Evolutionary conservation across 2,797 vertebrate species (phyloP), one percentile per base, ranked within the genome.

Genomic region (Coccyzus lansbergi): DNA sequence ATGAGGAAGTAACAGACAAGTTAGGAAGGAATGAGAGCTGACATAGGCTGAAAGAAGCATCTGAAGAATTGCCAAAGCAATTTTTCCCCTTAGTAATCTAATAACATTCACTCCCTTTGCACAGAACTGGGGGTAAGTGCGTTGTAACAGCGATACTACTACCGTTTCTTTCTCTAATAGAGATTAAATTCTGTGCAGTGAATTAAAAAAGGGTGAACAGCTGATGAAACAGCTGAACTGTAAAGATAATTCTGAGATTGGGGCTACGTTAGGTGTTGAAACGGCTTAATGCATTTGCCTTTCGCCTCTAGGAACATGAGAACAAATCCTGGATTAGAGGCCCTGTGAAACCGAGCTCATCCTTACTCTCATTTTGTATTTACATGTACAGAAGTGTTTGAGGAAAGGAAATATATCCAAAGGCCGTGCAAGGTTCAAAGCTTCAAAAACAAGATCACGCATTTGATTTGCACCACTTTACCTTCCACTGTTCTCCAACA

Each of bases 231-330:
- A 96, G 91, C 71, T 93, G 87, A 80, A 72, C 90, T 56, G 36
- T 44, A 86, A 81, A 96, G 88, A 94, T 92, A 94, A 94, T 96
- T 87, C 71, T 77, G 90, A 96, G 96, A 84, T 59, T 93, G 77
- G 68, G 86, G 60, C 33, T 88, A 71, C 67, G 33, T 91, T 79
- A 91, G 83, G 65, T 63, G 34, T 44, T 75, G 90, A 95, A 88
- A 96, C 68, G 76, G 86, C 80, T 93, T 94, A 94, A 72, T 33
- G 59, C 51, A 67, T 65, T 87, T 91, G 75, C 70, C 62, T 93
- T 94, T 96, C 3, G n/a, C 88, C 75, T 94, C 70, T 82, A 72
- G 89, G 81, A 96, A 96, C 67, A 90, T 70, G 80, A 92, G 94
- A 91, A 80, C 87, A 94, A 92, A 95, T 93, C 90, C 83, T 82